These are phyloP conservation scores for Amazona finschi DNA, from an alignment of 2,797 vertebrate genomes.

Conservation along the genomic window DNA sequence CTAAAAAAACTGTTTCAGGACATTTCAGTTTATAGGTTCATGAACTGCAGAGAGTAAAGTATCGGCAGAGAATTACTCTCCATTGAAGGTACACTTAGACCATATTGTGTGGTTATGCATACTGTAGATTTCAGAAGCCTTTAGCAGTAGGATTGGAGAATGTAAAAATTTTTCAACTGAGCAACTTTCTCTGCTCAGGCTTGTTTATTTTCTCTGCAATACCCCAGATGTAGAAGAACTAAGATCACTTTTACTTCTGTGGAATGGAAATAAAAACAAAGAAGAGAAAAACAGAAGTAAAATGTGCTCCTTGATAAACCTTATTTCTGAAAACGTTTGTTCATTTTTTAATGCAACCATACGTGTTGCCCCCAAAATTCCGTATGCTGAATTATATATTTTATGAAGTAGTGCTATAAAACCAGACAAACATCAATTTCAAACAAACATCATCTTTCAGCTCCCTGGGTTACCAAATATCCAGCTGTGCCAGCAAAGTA, in stretches of 20 bases:
- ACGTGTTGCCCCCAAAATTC: not conserved
- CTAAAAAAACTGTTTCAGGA: not conserved
- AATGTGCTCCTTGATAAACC: not conserved
- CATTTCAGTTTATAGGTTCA: not conserved
- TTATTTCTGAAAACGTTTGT: not conserved
- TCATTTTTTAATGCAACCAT: not conserved
- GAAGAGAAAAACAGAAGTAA: not conserved
- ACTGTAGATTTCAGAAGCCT: not conserved
- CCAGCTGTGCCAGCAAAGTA: conserved; percentile 1
- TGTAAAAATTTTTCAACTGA: not conserved
- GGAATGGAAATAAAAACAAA: not conserved
- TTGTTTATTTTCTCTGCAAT: not conserved
- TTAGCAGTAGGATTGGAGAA: not conserved
- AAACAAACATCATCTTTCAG: not conserved
- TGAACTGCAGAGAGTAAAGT: not conserved
- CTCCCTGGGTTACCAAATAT: not conserved
- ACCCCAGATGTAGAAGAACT: not conserved
- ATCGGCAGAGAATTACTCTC: not conserved
- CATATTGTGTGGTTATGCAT: not conserved
- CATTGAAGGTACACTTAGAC: not conserved
- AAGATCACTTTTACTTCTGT: not conserved
- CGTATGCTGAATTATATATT: not conserved
- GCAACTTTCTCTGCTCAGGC: not conserved
- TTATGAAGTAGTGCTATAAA: not conserved
- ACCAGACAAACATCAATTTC: conserved; percentile 21